These are phyloP conservation scores for Brachyistius frenatus DNA, from an alignment of 2,113 vertebrate genomes.

Conservation along the genomic window DNA sequence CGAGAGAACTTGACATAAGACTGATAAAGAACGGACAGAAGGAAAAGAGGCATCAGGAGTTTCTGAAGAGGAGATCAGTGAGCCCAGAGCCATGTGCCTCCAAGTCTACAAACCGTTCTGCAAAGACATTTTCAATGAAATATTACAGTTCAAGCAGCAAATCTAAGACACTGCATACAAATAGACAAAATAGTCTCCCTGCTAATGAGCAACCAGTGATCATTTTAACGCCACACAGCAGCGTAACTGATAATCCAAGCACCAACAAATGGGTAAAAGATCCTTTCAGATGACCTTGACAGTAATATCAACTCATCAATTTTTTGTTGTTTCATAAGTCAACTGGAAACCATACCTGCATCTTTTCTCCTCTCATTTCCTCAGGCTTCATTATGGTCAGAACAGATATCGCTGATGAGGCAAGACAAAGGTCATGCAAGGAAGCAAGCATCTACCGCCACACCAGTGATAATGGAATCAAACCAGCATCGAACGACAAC, in stretches of 20 bases:
- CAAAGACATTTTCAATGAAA: conserved; percentile 27
- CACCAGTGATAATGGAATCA: conserved; percentile 14
- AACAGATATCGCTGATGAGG: conserved; percentile 29
- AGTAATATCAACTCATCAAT: background rate
- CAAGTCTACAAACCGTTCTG: conserved; percentile 20
- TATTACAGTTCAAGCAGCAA: conserved; percentile 13
- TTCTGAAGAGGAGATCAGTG: conserved; percentile 79
- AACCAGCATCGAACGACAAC: conserved; percentile 26
- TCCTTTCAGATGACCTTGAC: no score
- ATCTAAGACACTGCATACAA: conserved; percentile 32
- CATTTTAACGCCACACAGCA: conserved; percentile 32
- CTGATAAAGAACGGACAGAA: conserved; percentile 77
- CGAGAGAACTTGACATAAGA: conserved; percentile 63
- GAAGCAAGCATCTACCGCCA: conserved; percentile 38
- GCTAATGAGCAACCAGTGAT: conserved; percentile 30
- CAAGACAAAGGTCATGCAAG: conserved; percentile 32
- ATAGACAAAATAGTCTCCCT: background rate
- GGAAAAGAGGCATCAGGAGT: conserved; percentile 81
- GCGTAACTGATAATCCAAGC: conserved; percentile 27
- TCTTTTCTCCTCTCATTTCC: conserved; percentile 15
- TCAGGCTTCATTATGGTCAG: conserved; percentile 67
- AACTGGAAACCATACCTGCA: background rate
- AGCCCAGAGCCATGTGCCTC: conserved; percentile 45
- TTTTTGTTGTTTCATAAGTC: background rate
- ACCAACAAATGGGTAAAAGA: conserved; percentile 71